phyloP scores from a whole-genome alignment of 2,888 invertebrate genomes.

The Drosophila formosana region DNA sequence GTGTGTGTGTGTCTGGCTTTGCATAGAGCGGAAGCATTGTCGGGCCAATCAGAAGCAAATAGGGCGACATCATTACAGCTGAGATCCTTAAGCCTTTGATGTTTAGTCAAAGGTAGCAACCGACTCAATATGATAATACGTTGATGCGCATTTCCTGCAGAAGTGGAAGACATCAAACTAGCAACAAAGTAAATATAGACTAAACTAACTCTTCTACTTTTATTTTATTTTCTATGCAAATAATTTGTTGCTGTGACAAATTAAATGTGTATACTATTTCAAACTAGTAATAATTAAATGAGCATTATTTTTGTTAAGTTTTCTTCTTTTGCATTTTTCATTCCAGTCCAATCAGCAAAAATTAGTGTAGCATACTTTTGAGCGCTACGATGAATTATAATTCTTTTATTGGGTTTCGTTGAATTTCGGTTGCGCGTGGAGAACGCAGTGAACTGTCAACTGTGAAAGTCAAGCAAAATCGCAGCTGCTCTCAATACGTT shows the following conservation, averaged over 20 bases:
- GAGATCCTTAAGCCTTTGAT: slow-evolving; percentile 32
- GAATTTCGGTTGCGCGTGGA: slow-evolving; percentile 2
- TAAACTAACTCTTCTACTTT: neutral
- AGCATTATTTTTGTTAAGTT: too few relatives aligned
- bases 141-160: neutral
- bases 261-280: too few relatives aligned
- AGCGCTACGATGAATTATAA: neutral
- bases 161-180: neutral
- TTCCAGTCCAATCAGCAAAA: neutral
- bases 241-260: too few relatives aligned
- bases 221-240: too few relatives aligned
- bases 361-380: slow-evolving; percentile 3
- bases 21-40: slow-evolving; percentile 11
- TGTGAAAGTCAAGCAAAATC: slow-evolving; percentile 10
- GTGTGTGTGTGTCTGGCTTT: slow-evolving; percentile 5
- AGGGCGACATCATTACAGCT: slow-evolving; percentile 11
- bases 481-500: slow-evolving; percentile 17
- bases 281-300: too few relatives aligned
- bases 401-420: neutral
- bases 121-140: neutral
- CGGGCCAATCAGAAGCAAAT: slow-evolving; percentile 5
- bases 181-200: neutral
- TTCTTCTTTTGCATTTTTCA: too few relatives aligned
- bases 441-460: slow-evolving; percentile 12
- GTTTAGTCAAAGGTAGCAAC: slow-evolving; percentile 12